Evolutionary conservation across 2,797 vertebrate species (phyloP).

Genomic region (Lagocephalus sceleratus): DNA sequence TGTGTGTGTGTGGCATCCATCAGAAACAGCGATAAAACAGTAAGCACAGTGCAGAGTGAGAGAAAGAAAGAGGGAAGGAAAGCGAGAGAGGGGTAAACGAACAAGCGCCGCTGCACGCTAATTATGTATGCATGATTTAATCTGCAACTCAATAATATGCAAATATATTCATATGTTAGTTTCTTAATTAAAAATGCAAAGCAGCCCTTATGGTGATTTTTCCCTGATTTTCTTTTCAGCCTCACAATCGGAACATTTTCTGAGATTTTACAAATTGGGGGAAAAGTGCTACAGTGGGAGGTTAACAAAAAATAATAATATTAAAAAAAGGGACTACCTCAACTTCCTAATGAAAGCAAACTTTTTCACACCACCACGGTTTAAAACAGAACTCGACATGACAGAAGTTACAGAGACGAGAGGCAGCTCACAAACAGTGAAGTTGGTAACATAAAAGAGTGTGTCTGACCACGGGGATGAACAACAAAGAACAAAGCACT

Average conservation of each 20-base stretch:
- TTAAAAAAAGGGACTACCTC: neutral
- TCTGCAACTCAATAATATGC: slow-evolving; percentile 99
- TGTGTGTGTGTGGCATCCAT: slow-evolving; percentile 50
- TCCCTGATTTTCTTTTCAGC: slow-evolving; percentile 86
- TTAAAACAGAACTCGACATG: neutral
- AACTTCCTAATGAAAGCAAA: slow-evolving; percentile 27
- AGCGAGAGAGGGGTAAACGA: slow-evolving; percentile 29
- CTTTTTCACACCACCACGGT: slow-evolving; percentile 4
- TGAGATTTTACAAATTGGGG: slow-evolving; percentile 80
- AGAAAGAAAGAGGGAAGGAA: slow-evolving; percentile 27
- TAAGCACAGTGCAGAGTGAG: slow-evolving; percentile 57
- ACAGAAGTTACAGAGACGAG: neutral
- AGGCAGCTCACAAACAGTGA: neutral
- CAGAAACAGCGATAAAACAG: slow-evolving; percentile 62
- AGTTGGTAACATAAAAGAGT: neutral
- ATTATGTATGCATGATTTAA: slow-evolving; percentile 99
- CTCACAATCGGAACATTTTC: slow-evolving; percentile 90
- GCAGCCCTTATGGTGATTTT: slow-evolving; percentile 98
- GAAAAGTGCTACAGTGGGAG: slow-evolving; percentile 41
- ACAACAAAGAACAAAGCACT: neutral
- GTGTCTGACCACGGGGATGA: too few relatives aligned
- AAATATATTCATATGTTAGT: slow-evolving; percentile 99
- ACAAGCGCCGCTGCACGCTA: slow-evolving; percentile 65
- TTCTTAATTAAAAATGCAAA: slow-evolving; percentile 99
- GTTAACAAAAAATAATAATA: slow-evolving; percentile 8